Conservation (phyloP, 2,888 invertebrate genomes). For the Didymodactylos carnosus region DNA sequence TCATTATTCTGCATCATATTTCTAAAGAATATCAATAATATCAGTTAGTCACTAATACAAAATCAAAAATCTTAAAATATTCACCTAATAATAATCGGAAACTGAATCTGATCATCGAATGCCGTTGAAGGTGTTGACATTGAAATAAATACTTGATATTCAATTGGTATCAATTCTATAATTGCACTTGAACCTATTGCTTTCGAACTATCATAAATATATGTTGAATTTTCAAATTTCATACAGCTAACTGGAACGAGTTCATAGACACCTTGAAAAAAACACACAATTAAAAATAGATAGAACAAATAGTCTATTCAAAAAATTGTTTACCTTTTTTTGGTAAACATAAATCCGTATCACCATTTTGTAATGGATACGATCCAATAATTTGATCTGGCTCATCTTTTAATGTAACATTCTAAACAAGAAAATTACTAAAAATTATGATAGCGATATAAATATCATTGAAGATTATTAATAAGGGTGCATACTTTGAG, state of each 20-base stretch:
- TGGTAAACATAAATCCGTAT: too few species aligned
- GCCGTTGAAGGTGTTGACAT: background rate
- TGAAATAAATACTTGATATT: background rate
- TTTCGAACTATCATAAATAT: slow-evolving; percentile 38
- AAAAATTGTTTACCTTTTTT: too few species aligned
- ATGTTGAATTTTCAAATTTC: slow-evolving; percentile 42
- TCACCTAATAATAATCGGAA: background rate
- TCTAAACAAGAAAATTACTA: too few species aligned
- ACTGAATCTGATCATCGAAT: background rate
- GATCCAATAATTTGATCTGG: too few species aligned
- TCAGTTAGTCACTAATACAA: background rate
- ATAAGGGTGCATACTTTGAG: too few species aligned
- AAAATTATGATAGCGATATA: too few species aligned
- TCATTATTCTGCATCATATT: background rate
- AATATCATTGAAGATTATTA: too few species aligned
- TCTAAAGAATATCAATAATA: background rate
- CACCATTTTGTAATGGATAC: too few species aligned
- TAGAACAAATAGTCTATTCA: too few species aligned
- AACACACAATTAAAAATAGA: too few species aligned
- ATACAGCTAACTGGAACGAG: slow-evolving; percentile 58
- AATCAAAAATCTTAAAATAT: background rate
- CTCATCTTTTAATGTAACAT: too few species aligned
- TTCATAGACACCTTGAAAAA: slow-evolving; percentile 35
- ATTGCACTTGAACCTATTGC: background rate
- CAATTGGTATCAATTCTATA: background rate